These are phyloP conservation scores for Blomia tropicalis DNA, from an alignment of 2,888 invertebrate species.

Conservation along the genomic window DNA sequence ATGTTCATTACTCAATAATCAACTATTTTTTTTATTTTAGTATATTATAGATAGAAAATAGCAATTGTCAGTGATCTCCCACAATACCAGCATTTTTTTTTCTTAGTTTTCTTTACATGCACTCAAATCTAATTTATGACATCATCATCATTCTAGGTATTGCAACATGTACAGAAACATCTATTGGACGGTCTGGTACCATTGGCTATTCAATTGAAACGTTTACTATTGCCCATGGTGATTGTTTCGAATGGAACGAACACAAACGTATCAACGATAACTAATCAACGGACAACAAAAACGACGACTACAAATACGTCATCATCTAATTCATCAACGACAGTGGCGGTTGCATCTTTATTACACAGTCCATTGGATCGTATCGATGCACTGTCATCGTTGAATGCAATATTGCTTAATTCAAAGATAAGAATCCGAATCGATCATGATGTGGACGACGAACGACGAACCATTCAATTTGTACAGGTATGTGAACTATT, in stretches of 20 bases:
- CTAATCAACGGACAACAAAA: no score
- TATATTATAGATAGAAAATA: no score
- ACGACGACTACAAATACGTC: no score
- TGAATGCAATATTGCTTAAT: constrained; percentile 29
- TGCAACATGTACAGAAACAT: constrained; percentile 30
- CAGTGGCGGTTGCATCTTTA: background rate
- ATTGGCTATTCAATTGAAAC: constrained; percentile 29
- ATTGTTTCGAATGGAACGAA: no score
- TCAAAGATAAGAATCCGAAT: constrained; percentile 29
- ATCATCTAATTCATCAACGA: background rate
- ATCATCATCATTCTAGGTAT: constrained; percentile 23
- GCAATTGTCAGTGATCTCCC: no score
- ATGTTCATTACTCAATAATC: no score
- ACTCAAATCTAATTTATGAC: background rate
- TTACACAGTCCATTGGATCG: constrained; percentile 30
- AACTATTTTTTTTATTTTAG: no score
- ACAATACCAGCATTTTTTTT: background rate
- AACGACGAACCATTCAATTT: constrained; percentile 9
- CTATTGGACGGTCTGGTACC: constrained; percentile 30
- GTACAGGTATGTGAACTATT: constrained; percentile 12
- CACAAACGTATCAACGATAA: no score
- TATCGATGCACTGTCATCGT: constrained; percentile 30
- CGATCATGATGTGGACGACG: constrained; percentile 26
- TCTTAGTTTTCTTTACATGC: background rate
- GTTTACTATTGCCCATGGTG: constrained; percentile 1